Evolutionary conservation across 1,140 invertebrate genomes (phyloP), one percentile per base, ranked within the genome.

Genomic region (Triops longicaudatus): DNA sequence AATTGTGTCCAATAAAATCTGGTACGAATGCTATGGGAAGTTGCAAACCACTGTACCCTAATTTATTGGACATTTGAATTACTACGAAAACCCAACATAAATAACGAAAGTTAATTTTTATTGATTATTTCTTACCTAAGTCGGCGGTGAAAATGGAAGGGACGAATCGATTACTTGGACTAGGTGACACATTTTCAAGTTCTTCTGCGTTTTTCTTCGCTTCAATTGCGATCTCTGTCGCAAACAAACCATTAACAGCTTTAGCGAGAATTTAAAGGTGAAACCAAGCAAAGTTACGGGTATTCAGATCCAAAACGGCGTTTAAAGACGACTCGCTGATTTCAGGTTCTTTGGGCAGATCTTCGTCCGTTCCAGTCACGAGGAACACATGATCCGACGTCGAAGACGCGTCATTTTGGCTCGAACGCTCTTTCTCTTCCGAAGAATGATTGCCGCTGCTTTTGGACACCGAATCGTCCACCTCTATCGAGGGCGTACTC

Each of bases 141-240:
- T 81, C 80, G 22, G 79, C 82, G 80, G 73, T 85, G 79, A 82
- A 31, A 72, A 26, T 26, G 17, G 43, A 28, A 27, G 43, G 28
- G 72, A 27, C 9, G 6, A 72, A 37, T 41, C 72, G 14, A 7
- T 22, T 37, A 74, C 17, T 50, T 7, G n/a, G 22, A 50, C 37
- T 72, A 17, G 50, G 37, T 14, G 72, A 77, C 22, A 26, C 12
- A 26, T 43, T 22, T n/a, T 74, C 75, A 9, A 26, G 26, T 28
- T 78, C 76, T 26, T 79, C 73, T 44, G 31, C 63, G 42, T 17
- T 78, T 76, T 31, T 80, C 76, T 72, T 63, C 4, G 50, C 50
- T 63, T 63, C 50, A 6, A 9, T 22, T 6, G 22, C 10, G 17
- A 63, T 63, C 17, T 14, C 50, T 63, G 22, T 5, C 6, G 2